A percentile compares a stretch with the other conserved stretches of the same genome.
Conservation (phyloP, 2,113 vertebrate genomes). For the Hippocampus barbouri region DNA sequence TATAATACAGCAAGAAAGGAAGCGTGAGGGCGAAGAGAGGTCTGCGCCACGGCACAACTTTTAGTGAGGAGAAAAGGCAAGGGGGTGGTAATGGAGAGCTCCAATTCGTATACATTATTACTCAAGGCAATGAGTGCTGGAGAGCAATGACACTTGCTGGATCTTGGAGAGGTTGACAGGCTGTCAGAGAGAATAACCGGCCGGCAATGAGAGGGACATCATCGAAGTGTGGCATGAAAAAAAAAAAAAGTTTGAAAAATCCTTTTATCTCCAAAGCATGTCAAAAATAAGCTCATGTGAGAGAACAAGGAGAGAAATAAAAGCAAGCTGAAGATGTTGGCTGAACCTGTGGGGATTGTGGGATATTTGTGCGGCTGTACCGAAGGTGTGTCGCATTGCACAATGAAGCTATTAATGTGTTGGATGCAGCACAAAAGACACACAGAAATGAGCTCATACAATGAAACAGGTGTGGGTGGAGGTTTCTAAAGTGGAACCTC, state of each 20-base stretch:
- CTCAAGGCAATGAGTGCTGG: conserved; percentile 34
- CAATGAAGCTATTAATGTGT: conserved; percentile 1
- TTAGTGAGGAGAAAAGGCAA: conserved; percentile 31
- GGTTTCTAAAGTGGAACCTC: too few species aligned
- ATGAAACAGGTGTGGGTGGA: conserved; percentile 1
- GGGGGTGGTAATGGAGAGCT: conserved; percentile 37
- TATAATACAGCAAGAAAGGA: background rate
- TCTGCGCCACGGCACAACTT: conserved; percentile 12
- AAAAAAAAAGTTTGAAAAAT: conserved; percentile 32
- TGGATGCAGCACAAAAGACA: conserved; percentile 13
- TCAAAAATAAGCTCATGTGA: conserved; percentile 18
- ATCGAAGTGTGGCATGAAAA: conserved; percentile 26
- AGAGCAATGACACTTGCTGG: conserved; percentile 33
- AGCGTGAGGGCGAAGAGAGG: conserved; percentile 13
- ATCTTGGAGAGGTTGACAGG: conserved; percentile 36
- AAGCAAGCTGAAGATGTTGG: conserved; percentile 12
- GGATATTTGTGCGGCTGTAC: conserved; percentile 19
- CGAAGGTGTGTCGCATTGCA: conserved; percentile 4
- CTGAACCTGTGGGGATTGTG: conserved; percentile 34
- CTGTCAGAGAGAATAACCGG: conserved; percentile 51
- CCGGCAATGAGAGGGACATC: conserved; percentile 30
- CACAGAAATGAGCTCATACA: conserved; percentile 14
- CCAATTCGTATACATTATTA: conserved; percentile 37
- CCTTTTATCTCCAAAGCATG: conserved; percentile 41
- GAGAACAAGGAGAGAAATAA: conserved; percentile 25